These are phyloP conservation scores for Oreotrochilus melanogaster DNA, from an alignment of 2,113 vertebrate species.

Conservation along the genomic window DNA sequence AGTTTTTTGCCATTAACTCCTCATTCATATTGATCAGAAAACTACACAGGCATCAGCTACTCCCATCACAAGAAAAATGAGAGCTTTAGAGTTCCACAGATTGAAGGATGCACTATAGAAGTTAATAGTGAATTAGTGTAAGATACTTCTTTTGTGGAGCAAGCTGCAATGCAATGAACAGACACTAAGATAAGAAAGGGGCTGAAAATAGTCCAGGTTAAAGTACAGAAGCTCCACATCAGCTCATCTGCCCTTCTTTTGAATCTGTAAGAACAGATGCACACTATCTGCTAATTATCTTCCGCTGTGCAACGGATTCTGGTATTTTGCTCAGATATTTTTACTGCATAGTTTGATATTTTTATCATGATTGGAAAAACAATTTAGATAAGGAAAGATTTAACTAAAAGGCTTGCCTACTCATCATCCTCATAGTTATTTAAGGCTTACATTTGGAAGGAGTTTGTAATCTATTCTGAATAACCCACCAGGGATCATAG, in stretches of 20 bases:
- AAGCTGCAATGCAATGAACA: slow-evolving; percentile 34
- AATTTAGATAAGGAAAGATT: slow-evolving; percentile 64
- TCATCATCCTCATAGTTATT: slow-evolving; percentile 59
- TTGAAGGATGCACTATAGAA: neutral
- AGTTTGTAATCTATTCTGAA: slow-evolving; percentile 37
- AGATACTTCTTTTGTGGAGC: neutral
- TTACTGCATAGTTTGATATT: slow-evolving; percentile 62
- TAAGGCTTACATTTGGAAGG: slow-evolving; percentile 51
- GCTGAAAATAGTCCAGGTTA: slow-evolving; percentile 55
- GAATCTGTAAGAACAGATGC: slow-evolving; percentile 27
- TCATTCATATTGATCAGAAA: neutral
- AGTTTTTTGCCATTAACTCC: neutral
- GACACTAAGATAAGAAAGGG: neutral
- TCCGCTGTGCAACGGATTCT: slow-evolving; percentile 18
- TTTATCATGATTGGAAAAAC: slow-evolving; percentile 55
- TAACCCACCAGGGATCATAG: neutral
- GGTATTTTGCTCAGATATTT: slow-evolving; percentile 52
- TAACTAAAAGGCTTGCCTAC: slow-evolving; percentile 46
- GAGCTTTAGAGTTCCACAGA: neutral
- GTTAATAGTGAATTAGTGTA: neutral
- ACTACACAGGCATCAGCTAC: neutral
- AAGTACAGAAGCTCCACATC: slow-evolving; percentile 23
- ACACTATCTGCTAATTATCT: slow-evolving; percentile 55
- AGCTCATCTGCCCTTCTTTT: slow-evolving; percentile 36
- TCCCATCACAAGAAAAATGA: neutral